Conservation (phyloP, 2,797 vertebrate genomes). For the Phaenicophaeus curvirostris region DNA sequence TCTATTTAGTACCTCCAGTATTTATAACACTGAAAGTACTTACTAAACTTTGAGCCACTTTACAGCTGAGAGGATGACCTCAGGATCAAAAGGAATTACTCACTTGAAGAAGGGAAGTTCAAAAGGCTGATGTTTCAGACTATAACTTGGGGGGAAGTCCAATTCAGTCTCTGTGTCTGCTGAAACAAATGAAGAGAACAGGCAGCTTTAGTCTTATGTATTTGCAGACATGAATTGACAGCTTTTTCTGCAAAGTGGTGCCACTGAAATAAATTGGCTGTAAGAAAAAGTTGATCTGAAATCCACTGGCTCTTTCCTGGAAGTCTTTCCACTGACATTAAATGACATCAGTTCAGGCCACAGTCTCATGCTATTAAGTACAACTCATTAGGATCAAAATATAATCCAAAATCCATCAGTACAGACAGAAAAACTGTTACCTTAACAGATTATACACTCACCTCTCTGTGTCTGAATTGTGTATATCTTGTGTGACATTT, state of each 20-base stretch:
- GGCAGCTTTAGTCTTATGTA: background rate
- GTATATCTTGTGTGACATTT: background rate
- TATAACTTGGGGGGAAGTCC: background rate
- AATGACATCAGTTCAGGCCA: background rate
- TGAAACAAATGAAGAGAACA: background rate
- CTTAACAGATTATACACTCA: background rate
- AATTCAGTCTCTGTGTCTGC: accelerated
- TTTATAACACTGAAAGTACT: background rate
- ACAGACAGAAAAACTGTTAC: background rate
- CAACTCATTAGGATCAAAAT: background rate
- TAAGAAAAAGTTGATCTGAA: background rate
- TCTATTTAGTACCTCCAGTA: background rate
- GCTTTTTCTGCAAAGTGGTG: background rate
- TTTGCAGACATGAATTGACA: background rate
- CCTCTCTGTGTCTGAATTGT: background rate
- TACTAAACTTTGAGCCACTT: background rate
- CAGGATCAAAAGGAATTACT: background rate
- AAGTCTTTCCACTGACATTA: background rate
- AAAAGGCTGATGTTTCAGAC: background rate
- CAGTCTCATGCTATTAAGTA: background rate
- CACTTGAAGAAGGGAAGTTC: background rate
- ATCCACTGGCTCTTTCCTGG: background rate
- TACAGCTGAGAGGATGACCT: background rate
- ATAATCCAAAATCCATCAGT: background rate
- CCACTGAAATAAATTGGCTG: background rate